phyloP scores from a whole-genome alignment of 2,888 invertebrate species.

The Ariolimax columbianus region DNA sequence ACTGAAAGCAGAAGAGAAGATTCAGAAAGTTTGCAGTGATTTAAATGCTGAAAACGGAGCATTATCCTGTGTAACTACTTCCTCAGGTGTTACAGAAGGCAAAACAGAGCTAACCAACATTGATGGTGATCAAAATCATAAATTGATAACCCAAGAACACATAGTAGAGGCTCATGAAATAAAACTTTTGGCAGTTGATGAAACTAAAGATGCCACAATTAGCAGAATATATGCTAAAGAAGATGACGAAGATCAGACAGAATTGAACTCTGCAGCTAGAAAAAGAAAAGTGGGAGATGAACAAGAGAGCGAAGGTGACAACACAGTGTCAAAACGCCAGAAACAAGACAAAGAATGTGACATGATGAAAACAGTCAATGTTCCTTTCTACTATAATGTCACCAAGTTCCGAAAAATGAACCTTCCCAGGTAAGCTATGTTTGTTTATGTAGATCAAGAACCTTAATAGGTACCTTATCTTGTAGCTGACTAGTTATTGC shows the following conservation, averaged over 20 bases:
- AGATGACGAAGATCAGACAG: not conserved
- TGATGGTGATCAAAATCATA: not conserved
- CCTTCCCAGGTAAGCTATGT: constrained; percentile 68
- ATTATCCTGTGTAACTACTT: not conserved
- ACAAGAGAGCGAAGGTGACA: not conserved
- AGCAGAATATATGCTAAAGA: not conserved
- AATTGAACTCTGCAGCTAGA: constrained; percentile 13
- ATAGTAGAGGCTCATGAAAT: not conserved
- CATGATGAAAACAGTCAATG: constrained; percentile 33
- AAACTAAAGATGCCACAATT: not conserved
- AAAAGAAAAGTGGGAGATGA: constrained; percentile 19
- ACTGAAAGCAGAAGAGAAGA: not conserved
- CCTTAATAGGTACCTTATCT: too few relatives aligned
- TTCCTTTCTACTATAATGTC: constrained; percentile 71
- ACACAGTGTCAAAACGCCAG: not conserved
- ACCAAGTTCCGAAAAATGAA: constrained; percentile 61
- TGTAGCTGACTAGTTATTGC: too few relatives aligned
- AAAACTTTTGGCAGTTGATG: not conserved
- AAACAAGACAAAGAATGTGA: not conserved
- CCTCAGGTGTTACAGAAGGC: not conserved
- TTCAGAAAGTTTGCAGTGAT: not conserved
- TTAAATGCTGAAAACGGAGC: not conserved
- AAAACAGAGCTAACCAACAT: not conserved
- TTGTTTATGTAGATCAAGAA: not conserved
- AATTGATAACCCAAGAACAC: not conserved